Conservation (phyloP, 2,888 invertebrate genomes). For the Biston betularia region DNA sequence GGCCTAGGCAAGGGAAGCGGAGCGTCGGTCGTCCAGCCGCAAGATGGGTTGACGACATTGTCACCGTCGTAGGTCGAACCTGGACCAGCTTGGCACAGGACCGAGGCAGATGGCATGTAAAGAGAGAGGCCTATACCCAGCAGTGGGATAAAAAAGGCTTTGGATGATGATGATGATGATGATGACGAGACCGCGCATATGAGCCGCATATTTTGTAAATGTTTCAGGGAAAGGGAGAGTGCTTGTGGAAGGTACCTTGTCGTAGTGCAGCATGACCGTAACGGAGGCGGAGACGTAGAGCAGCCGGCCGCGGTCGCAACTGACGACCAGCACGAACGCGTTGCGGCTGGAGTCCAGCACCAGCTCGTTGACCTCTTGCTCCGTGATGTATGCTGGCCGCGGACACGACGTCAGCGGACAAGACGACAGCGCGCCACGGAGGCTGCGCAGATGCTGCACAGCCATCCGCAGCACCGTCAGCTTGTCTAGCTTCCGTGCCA, state of each 20-base stretch:
- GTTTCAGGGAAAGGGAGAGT: no score
- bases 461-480: conserved; percentile 96
- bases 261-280: conserved; percentile 91
- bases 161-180: no score
- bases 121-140: no score
- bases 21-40: no score
- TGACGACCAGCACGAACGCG: conserved; percentile 96
- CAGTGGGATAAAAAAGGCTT: no score
- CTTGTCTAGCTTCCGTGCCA: conserved; percentile 97
- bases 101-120: no score
- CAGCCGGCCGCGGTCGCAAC: conserved; percentile 96
- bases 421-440: conserved; percentile 72
- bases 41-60: no score
- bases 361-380: conserved; percentile 94
- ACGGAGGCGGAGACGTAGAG: conserved; percentile 97
- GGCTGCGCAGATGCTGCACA: conserved; percentile 95
- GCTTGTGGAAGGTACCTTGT: conserved; percentile 86
- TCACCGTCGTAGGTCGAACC: no score
- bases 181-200: no score
- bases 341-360: conserved; percentile 94
- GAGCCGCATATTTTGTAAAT: no score
- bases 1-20: no score
- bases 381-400: conserved; percentile 93
- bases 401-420: conserved; percentile 91
- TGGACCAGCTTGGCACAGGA: no score